These are phyloP conservation scores for Mythimna albipuncta DNA, from an alignment of 2,888 invertebrate genomes.

Conservation along the genomic window DNA sequence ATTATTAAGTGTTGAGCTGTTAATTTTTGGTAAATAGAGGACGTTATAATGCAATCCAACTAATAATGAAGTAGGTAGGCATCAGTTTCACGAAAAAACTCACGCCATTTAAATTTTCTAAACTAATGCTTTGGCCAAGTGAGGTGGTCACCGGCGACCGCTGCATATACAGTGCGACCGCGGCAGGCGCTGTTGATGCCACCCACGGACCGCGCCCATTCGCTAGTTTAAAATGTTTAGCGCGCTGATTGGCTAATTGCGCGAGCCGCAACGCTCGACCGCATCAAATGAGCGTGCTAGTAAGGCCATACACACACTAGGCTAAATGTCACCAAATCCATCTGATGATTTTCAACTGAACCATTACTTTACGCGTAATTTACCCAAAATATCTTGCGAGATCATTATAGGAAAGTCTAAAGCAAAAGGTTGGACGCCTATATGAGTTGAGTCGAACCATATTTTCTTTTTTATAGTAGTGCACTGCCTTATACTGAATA, in stretches of 20 bases:
- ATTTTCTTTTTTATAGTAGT: background rate
- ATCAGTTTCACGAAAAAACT: background rate
- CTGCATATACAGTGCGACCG: slow-evolving; percentile 35
- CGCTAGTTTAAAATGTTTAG: slow-evolving; percentile 49
- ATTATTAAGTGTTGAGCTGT: background rate
- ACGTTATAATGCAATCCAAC: background rate
- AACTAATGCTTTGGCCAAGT: background rate
- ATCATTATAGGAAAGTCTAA: background rate
- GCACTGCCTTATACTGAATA: slow-evolving; percentile 9
- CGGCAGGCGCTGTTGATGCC: slow-evolving; percentile 27
- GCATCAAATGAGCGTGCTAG: slow-evolving; percentile 41
- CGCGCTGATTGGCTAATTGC: slow-evolving; percentile 53
- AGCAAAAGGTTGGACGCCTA: background rate
- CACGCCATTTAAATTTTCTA: slow-evolving; percentile 1
- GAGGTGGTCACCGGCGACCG: slow-evolving; percentile 1
- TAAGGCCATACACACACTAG: slow-evolving; percentile 4
- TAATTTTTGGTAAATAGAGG: background rate
- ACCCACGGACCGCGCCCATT: background rate
- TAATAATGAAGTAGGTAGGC: background rate
- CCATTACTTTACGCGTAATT: background rate
- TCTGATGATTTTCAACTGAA: background rate
- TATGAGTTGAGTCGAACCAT: background rate
- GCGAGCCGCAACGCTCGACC: slow-evolving; percentile 43
- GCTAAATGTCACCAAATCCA: slow-evolving; percentile 2
- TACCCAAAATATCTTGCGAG: background rate